A percentile compares a stretch with the other conserved stretches of the same genome.
phyloP scores from a whole-genome alignment of 2,113 vertebrate genomes.

The Murina feae region DNA sequence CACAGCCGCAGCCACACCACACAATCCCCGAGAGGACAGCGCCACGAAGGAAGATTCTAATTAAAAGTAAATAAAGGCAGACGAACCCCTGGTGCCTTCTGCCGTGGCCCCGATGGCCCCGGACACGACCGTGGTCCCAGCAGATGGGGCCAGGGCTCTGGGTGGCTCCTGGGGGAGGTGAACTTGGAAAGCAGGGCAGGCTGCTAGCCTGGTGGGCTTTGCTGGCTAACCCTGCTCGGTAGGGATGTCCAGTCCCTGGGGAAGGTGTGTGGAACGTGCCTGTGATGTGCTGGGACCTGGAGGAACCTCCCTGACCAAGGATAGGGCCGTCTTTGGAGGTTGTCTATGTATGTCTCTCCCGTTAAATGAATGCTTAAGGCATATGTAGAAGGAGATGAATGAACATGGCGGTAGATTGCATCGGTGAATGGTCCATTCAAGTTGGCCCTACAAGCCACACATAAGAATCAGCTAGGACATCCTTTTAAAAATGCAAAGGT shows the following conservation, averaged over 20 bases:
- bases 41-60: conserved; percentile 72
- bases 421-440: background rate
- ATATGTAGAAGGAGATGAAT: background rate
- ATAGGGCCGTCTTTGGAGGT: background rate
- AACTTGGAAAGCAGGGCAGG: background rate
- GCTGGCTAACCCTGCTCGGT: background rate
- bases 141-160: background rate
- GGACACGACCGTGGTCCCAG: background rate
- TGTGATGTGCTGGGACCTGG: background rate
- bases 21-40: conserved; percentile 68
- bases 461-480: background rate
- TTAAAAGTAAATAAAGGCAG: conserved; percentile 81
- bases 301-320: background rate
- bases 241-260: background rate
- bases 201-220: rapidly evolving
- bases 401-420: no score
- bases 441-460: background rate
- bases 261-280: background rate
- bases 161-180: background rate
- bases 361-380: background rate
- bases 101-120: background rate
- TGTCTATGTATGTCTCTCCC: background rate
- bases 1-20: conserved; percentile 72
- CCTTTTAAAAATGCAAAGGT: background rate
- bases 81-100: conserved; percentile 40